A percentile compares a stretch with the other conserved stretches of the same genome.
phyloP scores from a whole-genome alignment of 2,113 vertebrate species.

The Pelecanoides urinatrix region DNA sequence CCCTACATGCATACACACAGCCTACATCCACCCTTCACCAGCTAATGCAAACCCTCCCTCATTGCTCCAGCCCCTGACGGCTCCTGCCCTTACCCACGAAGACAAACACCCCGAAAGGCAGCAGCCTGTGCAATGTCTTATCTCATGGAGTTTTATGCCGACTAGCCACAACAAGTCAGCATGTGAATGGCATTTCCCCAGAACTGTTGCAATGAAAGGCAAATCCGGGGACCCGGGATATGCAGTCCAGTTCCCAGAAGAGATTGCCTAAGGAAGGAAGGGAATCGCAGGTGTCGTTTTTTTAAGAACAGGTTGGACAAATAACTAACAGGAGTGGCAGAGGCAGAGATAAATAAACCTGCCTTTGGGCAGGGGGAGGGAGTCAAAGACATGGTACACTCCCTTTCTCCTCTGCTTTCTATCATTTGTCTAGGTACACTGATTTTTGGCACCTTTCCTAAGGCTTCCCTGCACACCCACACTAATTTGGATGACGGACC shows the following conservation, averaged over 20 bases:
- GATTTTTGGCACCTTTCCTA: neutral
- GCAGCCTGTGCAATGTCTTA: neutral
- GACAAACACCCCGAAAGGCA: neutral
- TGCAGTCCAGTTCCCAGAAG: neutral
- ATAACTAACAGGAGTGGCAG: neutral
- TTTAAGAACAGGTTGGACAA: neutral
- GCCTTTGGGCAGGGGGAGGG: neutral
- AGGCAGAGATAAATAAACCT: neutral
- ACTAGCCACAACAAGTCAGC: neutral
- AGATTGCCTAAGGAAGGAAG: neutral
- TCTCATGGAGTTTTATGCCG: fast-evolving
- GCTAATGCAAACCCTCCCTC: neutral
- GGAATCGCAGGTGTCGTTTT: fast-evolving
- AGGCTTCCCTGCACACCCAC: neutral
- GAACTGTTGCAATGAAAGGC: neutral
- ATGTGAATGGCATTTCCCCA: neutral
- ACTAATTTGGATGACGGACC: neutral
- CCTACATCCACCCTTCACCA: neutral
- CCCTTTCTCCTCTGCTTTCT: neutral
- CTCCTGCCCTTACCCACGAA: neutral
- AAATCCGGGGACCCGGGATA: neutral
- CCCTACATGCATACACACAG: too few relatives aligned
- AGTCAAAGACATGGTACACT: neutral
- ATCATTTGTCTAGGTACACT: neutral
- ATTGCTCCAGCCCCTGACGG: fast-evolving